These are phyloP conservation scores for Tokudaia tokunoshimensis DNA, from an alignment of 2,797 vertebrate species.

Conservation along the genomic window DNA sequence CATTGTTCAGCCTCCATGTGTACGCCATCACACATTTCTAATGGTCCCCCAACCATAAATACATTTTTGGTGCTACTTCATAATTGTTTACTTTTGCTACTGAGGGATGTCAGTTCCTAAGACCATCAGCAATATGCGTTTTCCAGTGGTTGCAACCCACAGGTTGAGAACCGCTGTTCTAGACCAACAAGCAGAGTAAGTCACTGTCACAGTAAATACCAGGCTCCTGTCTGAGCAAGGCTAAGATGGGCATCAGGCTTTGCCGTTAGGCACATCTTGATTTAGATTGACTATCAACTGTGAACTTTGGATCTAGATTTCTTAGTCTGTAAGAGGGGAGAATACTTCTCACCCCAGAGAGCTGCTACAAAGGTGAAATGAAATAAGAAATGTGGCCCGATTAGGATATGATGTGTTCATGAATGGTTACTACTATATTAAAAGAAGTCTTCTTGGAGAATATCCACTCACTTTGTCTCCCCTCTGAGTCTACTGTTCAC, in stretches of 20 bases:
- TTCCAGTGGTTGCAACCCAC: not conserved
- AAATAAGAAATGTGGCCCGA: conserved; percentile 1
- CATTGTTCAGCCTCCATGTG: too few relatives aligned
- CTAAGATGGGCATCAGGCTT: not conserved
- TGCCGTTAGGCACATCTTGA: not conserved
- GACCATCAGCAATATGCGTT: not conserved
- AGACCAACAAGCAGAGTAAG: not conserved
- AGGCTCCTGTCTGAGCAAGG: not conserved
- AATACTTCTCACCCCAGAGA: not conserved
- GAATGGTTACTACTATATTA: not conserved
- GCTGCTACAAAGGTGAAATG: not conserved
- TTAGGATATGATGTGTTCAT: not conserved
- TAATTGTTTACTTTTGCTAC: not conserved
- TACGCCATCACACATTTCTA: not conserved
- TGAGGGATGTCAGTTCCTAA: not conserved
- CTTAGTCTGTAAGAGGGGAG: not conserved
- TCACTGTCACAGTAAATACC: not conserved
- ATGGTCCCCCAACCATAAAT: not conserved
- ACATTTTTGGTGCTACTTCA: not conserved
- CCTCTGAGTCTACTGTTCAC: not conserved
- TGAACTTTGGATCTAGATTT: not conserved
- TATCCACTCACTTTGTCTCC: not conserved
- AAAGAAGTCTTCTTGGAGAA: conserved; percentile 13
- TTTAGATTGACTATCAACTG: not conserved
- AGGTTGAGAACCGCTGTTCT: not conserved